Conservation (phyloP, 2,797 vertebrate genomes). For the Melanotaenia pygmaea region DNA sequence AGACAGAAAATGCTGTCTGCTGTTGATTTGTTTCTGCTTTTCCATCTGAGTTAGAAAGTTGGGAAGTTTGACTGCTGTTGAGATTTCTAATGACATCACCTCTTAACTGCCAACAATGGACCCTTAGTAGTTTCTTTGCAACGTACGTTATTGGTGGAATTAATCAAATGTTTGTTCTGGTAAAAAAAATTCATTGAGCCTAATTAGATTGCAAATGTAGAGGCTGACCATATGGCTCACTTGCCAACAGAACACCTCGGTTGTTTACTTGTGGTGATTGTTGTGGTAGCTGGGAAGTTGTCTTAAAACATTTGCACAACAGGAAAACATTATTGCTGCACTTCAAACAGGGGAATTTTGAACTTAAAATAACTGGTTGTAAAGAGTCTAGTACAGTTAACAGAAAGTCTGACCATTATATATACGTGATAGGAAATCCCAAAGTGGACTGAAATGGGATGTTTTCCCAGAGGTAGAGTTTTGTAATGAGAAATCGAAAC, state of each 20-base stretch:
- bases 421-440: slow-evolving; percentile 57
- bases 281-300: slow-evolving; percentile 20
- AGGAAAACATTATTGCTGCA: slow-evolving; percentile 10
- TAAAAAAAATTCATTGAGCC: background rate
- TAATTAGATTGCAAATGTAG: background rate
- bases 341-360: slow-evolving; percentile 5
- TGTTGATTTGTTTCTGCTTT: slow-evolving; percentile 23
- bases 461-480: slow-evolving; percentile 42
- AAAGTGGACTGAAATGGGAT: slow-evolving; percentile 37
- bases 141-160: background rate
- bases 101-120: slow-evolving; percentile 9
- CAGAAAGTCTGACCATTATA: slow-evolving; percentile 36
- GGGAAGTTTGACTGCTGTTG: slow-evolving; percentile 37
- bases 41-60: slow-evolving; percentile 25
- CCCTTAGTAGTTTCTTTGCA: background rate
- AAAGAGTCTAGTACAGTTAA: slow-evolving; percentile 34
- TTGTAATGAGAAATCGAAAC: slow-evolving; percentile 46
- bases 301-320: background rate
- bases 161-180: slow-evolving; percentile 18
- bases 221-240: background rate
- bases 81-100: slow-evolving; percentile 24
- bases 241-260: slow-evolving; percentile 5
- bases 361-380: slow-evolving; percentile 37
- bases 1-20: slow-evolving; percentile 30
- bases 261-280: slow-evolving; percentile 15